These are phyloP conservation scores for Diplodus sargus DNA, from an alignment of 2,797 vertebrate species.

Conservation along the genomic window DNA sequence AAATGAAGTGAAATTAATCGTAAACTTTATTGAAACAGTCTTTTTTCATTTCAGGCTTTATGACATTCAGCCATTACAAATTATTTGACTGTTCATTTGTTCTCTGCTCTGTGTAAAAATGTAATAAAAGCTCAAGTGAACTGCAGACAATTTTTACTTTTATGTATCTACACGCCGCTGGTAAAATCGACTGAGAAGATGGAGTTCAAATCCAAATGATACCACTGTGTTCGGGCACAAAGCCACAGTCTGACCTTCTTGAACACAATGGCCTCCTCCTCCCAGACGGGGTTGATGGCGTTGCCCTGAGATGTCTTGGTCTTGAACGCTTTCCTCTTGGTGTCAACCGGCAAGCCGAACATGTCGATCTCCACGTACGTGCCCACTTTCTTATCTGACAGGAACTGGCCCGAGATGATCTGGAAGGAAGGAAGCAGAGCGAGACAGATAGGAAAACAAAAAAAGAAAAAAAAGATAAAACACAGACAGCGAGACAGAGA, in stretches of 20 bases:
- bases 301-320: slow-evolving; percentile 97
- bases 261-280: slow-evolving; percentile 96
- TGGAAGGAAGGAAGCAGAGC: slow-evolving; percentile 57
- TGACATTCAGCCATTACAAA: background rate
- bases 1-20: background rate
- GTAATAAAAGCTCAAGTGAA: background rate
- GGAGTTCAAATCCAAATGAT: background rate
- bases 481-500: background rate
- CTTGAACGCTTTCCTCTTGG: slow-evolving; percentile 95
- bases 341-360: slow-evolving; percentile 97
- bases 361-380: slow-evolving; percentile 98
- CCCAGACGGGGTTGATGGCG: slow-evolving; percentile 97
- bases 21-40: background rate
- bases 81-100: background rate
- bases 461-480: background rate
- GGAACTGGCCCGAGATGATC: slow-evolving; percentile 98
- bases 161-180: background rate
- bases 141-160: background rate
- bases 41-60: background rate
- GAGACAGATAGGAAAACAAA: no score
- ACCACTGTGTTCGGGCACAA: background rate
- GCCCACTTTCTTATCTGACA: slow-evolving; percentile 97
- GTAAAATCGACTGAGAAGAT: no score
- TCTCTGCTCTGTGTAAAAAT: background rate
- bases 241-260: slow-evolving; percentile 89